Conservation (phyloP, 2,888 invertebrate species). For the Paralinhomoeus sp. region DNA sequence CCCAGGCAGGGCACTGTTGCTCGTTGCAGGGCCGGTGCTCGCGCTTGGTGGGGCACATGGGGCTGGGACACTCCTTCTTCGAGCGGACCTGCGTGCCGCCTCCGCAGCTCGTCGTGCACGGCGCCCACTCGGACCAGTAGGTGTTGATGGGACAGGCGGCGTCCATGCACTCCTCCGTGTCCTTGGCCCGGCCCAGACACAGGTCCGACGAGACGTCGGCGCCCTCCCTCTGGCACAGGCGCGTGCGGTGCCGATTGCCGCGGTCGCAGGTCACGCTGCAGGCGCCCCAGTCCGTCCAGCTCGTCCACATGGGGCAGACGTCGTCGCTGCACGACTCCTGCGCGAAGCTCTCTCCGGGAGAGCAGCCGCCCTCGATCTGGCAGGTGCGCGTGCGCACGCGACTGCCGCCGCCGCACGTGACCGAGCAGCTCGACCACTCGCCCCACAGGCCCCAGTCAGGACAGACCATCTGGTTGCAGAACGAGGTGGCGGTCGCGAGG, state of each 20-base stretch:
- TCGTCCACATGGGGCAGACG: slow-evolving; percentile 1
- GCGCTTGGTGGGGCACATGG: too few relatives aligned
- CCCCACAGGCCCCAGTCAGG: slow-evolving; percentile 8
- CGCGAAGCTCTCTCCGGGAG: slow-evolving; percentile 1
- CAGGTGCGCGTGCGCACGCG: slow-evolving; percentile 2
- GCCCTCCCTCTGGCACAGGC: slow-evolving; percentile 3
- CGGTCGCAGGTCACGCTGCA: slow-evolving; percentile 3
- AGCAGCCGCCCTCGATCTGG: slow-evolving; percentile 1
- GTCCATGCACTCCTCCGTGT: slow-evolving; percentile 2
- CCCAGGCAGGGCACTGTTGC: too few relatives aligned
- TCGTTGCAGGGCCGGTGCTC: too few relatives aligned
- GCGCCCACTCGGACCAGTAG: neutral
- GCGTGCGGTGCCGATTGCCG: too few relatives aligned
- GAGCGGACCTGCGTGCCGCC: slow-evolving; percentile 5
- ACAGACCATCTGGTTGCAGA: slow-evolving; percentile 7
- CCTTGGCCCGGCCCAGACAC: neutral
- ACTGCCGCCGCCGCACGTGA: slow-evolving; percentile 3
- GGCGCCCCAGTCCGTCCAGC: slow-evolving; percentile 1
- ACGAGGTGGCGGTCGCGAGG: slow-evolving; percentile 2
- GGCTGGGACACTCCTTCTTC: too few relatives aligned
- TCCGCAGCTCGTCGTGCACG: slow-evolving; percentile 4
- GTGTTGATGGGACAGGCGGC: slow-evolving; percentile 4
- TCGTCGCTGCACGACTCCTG: slow-evolving; percentile 1
- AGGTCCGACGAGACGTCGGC: too few relatives aligned
- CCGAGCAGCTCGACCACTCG: slow-evolving; percentile 5